A percentile compares a stretch with the other conserved stretches of the same genome.
Conservation (phyloP, 2,797 vertebrate species). For the Alauda arvensis region DNA sequence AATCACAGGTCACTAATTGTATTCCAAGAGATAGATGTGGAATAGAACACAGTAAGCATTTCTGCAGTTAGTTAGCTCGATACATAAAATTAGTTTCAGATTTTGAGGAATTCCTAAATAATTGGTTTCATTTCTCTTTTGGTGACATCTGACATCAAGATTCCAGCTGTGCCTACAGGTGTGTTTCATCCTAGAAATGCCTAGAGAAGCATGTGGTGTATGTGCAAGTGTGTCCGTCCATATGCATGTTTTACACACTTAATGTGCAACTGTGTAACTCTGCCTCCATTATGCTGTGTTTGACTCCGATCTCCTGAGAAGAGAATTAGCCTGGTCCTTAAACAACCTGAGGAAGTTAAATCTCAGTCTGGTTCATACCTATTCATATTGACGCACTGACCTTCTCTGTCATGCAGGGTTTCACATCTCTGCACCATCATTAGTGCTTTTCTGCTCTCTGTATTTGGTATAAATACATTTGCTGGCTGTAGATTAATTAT, state of each 20-base stretch:
- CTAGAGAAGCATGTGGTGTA: fast-evolving
- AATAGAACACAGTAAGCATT: neutral
- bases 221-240: neutral
- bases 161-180: neutral
- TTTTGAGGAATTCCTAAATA: neutral
- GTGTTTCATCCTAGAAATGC: neutral
- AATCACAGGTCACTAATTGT: neutral
- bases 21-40: neutral
- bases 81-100: neutral
- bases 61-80: neutral
- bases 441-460: neutral
- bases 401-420: neutral
- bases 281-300: neutral
- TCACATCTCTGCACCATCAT: neutral
- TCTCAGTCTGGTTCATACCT: neutral
- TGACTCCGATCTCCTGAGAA: neutral
- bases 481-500: neutral
- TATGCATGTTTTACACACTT: neutral
- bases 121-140: neutral
- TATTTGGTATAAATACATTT: neutral
- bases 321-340: neutral
- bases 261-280: neutral
- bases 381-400: neutral
- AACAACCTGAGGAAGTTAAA: neutral
- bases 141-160: neutral